Base-by-base conservation (phyloP, 2,113 vertebrate species). In the Grallaria varia region DNA sequence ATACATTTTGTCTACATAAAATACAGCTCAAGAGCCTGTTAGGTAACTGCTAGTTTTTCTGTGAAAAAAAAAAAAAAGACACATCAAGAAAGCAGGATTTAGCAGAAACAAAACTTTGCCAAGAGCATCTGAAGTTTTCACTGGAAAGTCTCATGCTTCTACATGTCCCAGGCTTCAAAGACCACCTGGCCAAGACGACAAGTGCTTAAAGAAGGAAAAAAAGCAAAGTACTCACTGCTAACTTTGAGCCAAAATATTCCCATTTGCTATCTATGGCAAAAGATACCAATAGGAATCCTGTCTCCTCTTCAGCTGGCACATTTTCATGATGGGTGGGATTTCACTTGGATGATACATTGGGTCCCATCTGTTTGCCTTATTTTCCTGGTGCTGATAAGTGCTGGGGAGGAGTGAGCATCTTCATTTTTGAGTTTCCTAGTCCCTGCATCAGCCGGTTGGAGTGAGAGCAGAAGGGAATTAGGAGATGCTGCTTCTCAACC, bases 361-460 rank as follows among this genome's bases (percentile, higher is more conserved):
- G 45, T 93, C 39, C 96, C 95, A 96, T 94, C 93, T 97, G 95
- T 83, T 95, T 91, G 74, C 55, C 75, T 91, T 83, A 64, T 96
- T 87, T 95, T 80, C 66, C 35, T 73, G 45, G 37, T 96, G 55
- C 71, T 96, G 63, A 53, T 83, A 88, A 95, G 50, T 77, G 82
- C 75, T 80, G 42, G 75, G 92, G 90, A 91, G 91, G 93, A 94
- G 63, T 19, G 37, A 84, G 31, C 11, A 45, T 87, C 78, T 50
- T 93, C 75, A 91, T 82, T 91, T 95, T 62, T 79, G 89, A 87
- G 71, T 90, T 87, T 94, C 24, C 74, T 85, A 22, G 47, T 83
- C 74, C 11, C n/a, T 35, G 21, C 49, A 59, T 69, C 63, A 39
- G 91, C 37, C 17, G 2, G 10, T 27, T 75, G 37, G 63, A 87